A percentile compares a stretch with the other conserved stretches of the same genome.
phyloP scores from a whole-genome alignment of 2,113 vertebrate species.

The Callaeas wilsoni region DNA sequence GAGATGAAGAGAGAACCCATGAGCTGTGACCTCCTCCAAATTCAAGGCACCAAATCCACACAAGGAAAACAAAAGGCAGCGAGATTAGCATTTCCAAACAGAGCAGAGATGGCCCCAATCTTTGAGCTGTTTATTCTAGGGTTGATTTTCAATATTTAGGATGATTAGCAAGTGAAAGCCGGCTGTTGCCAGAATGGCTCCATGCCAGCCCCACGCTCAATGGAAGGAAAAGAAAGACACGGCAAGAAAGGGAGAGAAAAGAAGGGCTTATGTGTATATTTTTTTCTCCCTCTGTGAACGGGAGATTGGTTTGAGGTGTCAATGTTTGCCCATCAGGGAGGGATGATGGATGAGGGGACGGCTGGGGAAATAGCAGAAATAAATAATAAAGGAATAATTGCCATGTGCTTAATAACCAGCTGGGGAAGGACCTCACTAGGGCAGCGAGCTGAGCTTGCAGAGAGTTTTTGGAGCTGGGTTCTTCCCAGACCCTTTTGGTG shows the following conservation, averaged over 20 bases:
- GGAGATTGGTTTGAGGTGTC: conserved; percentile 61
- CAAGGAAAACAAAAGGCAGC: conserved; percentile 55
- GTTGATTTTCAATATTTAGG: conserved; percentile 79
- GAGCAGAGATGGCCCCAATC: conserved; percentile 63
- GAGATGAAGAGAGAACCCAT: neutral
- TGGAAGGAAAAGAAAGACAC: conserved; percentile 50
- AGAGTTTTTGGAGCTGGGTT: neutral
- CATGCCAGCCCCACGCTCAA: conserved; percentile 53
- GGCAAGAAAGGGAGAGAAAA: conserved; percentile 55
- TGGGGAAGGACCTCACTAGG: neutral
- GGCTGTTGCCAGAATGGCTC: conserved; percentile 67
- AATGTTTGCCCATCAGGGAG: conserved; percentile 36
- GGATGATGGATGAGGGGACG: conserved; percentile 32
- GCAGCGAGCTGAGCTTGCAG: neutral
- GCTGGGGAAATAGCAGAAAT: conserved; percentile 15
- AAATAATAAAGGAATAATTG: conserved; percentile 31
- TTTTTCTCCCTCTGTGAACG: neutral
- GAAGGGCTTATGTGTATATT: conserved; percentile 55
- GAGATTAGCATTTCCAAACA: conserved; percentile 73
- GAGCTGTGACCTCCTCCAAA: conserved; percentile 60
- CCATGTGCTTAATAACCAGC: neutral
- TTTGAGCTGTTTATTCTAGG: conserved; percentile 71
- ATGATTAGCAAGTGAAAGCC: conserved; percentile 82
- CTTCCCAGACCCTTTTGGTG: neutral
- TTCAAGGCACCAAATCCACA: conserved; percentile 29